These are phyloP conservation scores for Papilio demoleus DNA, from an alignment of 2,888 invertebrate species.

Conservation along the genomic window DNA sequence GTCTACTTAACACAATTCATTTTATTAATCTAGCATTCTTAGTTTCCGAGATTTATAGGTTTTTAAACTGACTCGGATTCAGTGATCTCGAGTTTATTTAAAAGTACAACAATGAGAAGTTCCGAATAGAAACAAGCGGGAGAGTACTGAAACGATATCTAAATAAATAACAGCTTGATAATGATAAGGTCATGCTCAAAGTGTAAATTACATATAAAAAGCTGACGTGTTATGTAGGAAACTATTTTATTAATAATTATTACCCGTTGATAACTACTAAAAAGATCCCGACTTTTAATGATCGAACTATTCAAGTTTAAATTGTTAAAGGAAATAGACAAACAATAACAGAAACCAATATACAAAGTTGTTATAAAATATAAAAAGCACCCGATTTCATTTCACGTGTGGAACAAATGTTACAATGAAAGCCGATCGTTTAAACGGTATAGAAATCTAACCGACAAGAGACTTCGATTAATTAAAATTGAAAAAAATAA, in stretches of 20 bases:
- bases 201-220: no score
- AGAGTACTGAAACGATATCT: no score
- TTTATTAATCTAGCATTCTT: no score
- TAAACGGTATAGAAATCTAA: slow-evolving; percentile 57
- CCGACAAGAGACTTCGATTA: slow-evolving; percentile 71
- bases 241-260: neutral
- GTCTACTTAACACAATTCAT: no score
- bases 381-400: slow-evolving; percentile 67
- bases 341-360: slow-evolving; percentile 51
- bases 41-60: no score
- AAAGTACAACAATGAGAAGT: no score
- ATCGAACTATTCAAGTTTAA: slow-evolving; percentile 12
- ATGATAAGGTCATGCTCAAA: no score
- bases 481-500: slow-evolving; percentile 68
- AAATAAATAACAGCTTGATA: no score
- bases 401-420: slow-evolving; percentile 68
- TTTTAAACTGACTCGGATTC: no score
- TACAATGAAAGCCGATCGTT: slow-evolving; percentile 64
- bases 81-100: no score
- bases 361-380: slow-evolving; percentile 53
- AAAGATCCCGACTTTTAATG: slow-evolving; percentile 10
- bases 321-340: slow-evolving; percentile 51
- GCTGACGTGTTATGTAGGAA: no score
- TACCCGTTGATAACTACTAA: neutral
- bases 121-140: no score